These are phyloP conservation scores for Plebejus argus DNA, from an alignment of 2,888 invertebrate genomes.

Conservation along the genomic window DNA sequence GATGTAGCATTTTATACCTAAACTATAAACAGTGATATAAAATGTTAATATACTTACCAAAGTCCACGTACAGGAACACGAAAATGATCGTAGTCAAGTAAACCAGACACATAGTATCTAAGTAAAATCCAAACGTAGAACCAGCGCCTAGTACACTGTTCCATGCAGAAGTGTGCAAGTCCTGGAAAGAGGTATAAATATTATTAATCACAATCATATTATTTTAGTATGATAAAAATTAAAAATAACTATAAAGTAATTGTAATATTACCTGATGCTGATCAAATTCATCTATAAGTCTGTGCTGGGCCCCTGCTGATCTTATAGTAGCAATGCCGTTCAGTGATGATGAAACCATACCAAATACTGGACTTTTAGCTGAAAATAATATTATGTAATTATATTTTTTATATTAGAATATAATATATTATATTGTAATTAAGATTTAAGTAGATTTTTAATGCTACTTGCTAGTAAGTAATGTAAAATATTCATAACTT, in stretches of 20 bases:
- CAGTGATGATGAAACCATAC: constrained; percentile 87
- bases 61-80: constrained; percentile 80
- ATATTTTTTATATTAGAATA: no score
- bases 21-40: background rate
- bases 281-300: constrained; percentile 83
- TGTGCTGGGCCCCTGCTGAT: constrained; percentile 83
- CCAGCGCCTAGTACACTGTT: constrained; percentile 83
- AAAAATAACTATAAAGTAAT: no score
- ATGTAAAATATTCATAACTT: no score
- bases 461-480: no score
- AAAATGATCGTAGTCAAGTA: constrained; percentile 84
- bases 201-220: background rate
- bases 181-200: constrained; percentile 59
- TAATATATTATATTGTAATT: no score
- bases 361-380: constrained; percentile 91
- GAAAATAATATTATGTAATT: constrained; percentile 23
- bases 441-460: no score
- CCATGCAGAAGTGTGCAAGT: constrained; percentile 84
- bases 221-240: background rate
- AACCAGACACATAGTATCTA: constrained; percentile 83
- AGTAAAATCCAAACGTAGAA: constrained; percentile 83
- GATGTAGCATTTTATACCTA: no score
- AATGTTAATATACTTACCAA: constrained; percentile 55
- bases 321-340: constrained; percentile 88
- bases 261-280: constrained; percentile 67